Base-by-base conservation (phyloP, 1,140 invertebrate species). In the Zaprionus lachaisei region DNA sequence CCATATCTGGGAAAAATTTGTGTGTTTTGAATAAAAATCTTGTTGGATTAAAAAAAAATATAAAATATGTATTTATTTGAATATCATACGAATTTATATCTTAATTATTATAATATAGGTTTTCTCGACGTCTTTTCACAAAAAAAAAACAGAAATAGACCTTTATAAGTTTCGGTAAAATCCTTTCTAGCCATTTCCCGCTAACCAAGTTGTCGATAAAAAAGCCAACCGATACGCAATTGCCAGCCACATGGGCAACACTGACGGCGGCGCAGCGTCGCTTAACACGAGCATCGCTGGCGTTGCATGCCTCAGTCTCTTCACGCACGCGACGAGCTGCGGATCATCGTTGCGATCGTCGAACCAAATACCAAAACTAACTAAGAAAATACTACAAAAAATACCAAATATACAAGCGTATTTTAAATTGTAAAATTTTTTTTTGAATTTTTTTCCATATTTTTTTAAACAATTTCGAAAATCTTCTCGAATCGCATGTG, bases 321-420 rank as follows among this genome's bases (percentile, higher is more conserved):
- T 69, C 64, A 77, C 79, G 80, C 66, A 72, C 75, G 80, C 80
- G 74, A 84, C 60, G 71, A 80, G 81, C 74, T 81, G 78, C 78
- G 80, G 69, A 72, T 72, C 68, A 63, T 51, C 71, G 82, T 65
- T 71, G 82, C 79, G 82, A 72, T 84, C 70, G 82, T 72, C 49
- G 60, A 57, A 37, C 26, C 24, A 47, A 47, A 47, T 6, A 11
- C 57, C 9, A 15, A 44, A 58, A 77, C 70, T 54, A 4, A 54
- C 24, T 34, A 11, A 55, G n/a, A 44, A 56, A 65, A 17, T 60
- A 61, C 28, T 34, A 34, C 55, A 66, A 14, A 54, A 67, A 20
- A 55, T 56, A 56, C 26, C 22, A 26, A 58, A n/a, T 58, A 2
- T n/a, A 58, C 15, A 64, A 74, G 24, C 60, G 69, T 71, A 84